These are phyloP conservation scores for Drosophila demipolita DNA, from an alignment of 2,888 invertebrate species.

Conservation along the genomic window DNA sequence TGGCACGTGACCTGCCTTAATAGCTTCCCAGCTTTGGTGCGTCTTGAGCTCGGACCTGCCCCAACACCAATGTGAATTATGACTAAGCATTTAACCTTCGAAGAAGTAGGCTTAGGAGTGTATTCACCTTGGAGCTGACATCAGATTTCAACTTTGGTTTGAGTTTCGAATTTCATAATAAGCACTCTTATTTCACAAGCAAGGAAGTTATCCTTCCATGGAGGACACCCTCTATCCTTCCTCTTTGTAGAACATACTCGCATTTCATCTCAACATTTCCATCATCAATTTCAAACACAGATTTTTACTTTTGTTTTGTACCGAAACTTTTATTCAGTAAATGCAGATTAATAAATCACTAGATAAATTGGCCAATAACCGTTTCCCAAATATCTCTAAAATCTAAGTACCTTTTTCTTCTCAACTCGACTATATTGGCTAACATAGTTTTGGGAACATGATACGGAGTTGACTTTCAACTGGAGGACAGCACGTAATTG, in stretches of 20 bases:
- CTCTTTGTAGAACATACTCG: background rate
- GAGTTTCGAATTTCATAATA: background rate
- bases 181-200: background rate
- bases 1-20: conserved; percentile 64
- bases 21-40: conserved; percentile 31
- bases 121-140: background rate
- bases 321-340: conserved; percentile 85
- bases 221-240: rapidly evolving
- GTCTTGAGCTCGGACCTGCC: conserved; percentile 49
- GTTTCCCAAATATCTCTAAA: conserved; percentile 58
- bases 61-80: conserved; percentile 34
- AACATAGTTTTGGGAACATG: conserved; percentile 8
- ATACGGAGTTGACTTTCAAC: conserved; percentile 20
- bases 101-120: background rate
- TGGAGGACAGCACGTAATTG: conserved; percentile 52
- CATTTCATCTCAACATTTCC: background rate
- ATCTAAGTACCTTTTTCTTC: conserved; percentile 29
- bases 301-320: conserved; percentile 74
- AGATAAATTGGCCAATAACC: conserved; percentile 64
- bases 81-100: conserved; percentile 30
- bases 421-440: conserved; percentile 11
- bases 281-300: too few species aligned
- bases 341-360: conserved; percentile 81
- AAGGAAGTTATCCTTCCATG: background rate
- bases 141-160: background rate